Evolutionary conservation across 2,113 vertebrate genomes (phyloP).

Genomic region (Himantopus leucocephalus): DNA sequence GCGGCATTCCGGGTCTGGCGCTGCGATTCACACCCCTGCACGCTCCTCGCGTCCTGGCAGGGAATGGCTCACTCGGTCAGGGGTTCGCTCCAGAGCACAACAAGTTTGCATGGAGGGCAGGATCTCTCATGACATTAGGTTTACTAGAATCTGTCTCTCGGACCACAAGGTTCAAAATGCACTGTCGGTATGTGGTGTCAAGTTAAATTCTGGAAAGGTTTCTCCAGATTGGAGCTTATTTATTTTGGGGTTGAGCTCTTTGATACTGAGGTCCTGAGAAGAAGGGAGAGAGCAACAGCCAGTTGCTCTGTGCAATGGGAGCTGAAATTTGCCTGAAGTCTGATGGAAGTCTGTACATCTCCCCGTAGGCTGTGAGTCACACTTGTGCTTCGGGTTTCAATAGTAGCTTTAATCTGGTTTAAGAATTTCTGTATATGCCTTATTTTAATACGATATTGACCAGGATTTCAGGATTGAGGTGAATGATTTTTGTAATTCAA

Average conservation of each 20-base stretch:
- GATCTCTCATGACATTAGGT: neutral
- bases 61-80: rapidly evolving
- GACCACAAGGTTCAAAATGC: neutral
- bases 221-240: neutral
- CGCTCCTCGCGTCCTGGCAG: neutral
- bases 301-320: neutral
- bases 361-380: neutral
- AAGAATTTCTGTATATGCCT: neutral
- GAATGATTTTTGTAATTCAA: neutral
- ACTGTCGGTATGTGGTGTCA: rapidly evolving
- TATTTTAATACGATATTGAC: neutral
- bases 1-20: neutral
- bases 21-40: neutral
- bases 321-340: neutral
- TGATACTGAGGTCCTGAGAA: neutral
- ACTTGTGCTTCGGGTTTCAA: neutral
- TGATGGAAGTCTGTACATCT: neutral
- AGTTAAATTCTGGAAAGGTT: neutral
- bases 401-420: neutral
- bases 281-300: neutral
- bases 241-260: neutral
- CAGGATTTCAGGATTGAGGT: neutral
- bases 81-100: neutral
- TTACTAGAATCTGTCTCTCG: neutral
- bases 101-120: neutral